phyloP scores from a whole-genome alignment of 2,888 invertebrate genomes.

The Himalopsyche kuldschensis region DNA sequence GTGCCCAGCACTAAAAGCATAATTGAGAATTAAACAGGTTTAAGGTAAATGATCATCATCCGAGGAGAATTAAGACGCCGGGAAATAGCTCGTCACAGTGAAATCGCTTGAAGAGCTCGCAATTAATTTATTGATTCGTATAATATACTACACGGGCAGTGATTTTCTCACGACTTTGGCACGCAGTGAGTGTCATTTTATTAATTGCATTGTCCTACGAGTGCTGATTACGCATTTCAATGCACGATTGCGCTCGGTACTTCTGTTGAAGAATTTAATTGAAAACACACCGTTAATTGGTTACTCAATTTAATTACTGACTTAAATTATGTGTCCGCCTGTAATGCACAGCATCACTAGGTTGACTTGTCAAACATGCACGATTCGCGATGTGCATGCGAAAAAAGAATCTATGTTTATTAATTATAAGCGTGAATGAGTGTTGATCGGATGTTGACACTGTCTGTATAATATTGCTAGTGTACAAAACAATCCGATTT shows the following conservation, averaged over 20 bases:
- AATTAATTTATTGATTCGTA: not conserved
- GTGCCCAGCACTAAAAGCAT: not conserved
- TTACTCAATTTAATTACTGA: no score
- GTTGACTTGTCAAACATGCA: no score
- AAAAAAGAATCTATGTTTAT: no score
- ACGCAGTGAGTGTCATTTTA: not conserved
- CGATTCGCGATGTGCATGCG: no score
- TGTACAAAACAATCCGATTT: no score
- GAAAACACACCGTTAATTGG: not conserved
- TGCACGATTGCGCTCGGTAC: not conserved
- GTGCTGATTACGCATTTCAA: not conserved
- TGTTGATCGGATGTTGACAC: no score
- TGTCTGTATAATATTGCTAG: no score
- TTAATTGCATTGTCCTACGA: not conserved
- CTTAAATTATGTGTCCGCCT: not conserved
- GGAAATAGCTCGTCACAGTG: not conserved
- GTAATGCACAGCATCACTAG: not conserved
- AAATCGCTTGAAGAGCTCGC: not conserved
- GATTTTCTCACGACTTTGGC: not conserved
- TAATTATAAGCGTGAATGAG: no score
- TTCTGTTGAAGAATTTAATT: not conserved
- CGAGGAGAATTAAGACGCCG: not conserved
- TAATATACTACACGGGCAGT: not conserved
- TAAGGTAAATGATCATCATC: not conserved
- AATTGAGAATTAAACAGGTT: not conserved